phyloP scores from a whole-genome alignment of 2,797 vertebrate species.

The Platalea minor region DNA sequence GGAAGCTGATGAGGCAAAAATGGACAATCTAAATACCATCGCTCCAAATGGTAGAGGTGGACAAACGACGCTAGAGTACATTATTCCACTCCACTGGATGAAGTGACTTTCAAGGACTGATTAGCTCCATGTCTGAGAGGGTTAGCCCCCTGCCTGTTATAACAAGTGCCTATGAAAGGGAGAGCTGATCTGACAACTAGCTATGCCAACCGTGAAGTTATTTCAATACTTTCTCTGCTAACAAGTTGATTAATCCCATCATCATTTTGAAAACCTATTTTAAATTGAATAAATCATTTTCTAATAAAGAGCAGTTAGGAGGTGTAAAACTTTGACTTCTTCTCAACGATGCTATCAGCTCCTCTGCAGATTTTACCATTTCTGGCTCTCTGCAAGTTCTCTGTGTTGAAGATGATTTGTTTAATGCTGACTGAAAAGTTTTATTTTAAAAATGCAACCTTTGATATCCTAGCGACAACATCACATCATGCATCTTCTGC shows the following conservation, averaged over 20 bases:
- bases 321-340: slow-evolving; percentile 59
- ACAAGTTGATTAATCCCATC: slow-evolving; percentile 67
- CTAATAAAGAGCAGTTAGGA: slow-evolving; percentile 56
- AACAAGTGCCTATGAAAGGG: slow-evolving; percentile 69
- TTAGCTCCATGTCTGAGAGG: slow-evolving; percentile 71
- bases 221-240: slow-evolving; percentile 62
- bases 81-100: slow-evolving; percentile 63
- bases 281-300: slow-evolving; percentile 55
- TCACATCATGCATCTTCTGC: not conserved
- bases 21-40: slow-evolving; percentile 46
- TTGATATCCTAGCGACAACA: not conserved
- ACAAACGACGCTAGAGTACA: slow-evolving; percentile 45
- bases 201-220: slow-evolving; percentile 67
- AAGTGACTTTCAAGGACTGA: slow-evolving; percentile 70
- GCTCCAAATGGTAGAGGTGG: slow-evolving; percentile 53
- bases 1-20: slow-evolving; percentile 51
- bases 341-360: not conserved
- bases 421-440: not conserved
- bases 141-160: slow-evolving; percentile 69
- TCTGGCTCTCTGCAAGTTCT: not conserved
- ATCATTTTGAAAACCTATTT: slow-evolving; percentile 54
- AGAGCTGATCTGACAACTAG: slow-evolving; percentile 63
- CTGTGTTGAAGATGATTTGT: not conserved
- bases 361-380: not conserved
- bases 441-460: not conserved